Conservation (phyloP, 2,888 invertebrate genomes). For the Helleia helle region DNA sequence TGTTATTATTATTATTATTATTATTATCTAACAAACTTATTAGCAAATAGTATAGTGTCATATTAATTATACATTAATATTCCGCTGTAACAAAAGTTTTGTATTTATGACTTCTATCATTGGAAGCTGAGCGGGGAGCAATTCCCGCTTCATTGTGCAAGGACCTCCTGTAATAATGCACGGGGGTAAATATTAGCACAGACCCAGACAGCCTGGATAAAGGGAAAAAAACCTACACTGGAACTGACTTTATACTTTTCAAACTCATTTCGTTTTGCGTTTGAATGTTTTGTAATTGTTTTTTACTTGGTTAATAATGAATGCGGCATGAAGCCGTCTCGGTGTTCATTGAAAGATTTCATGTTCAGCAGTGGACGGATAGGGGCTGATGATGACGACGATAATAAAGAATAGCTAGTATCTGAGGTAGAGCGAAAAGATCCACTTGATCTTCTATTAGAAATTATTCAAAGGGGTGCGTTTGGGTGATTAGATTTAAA, state of each 20-base stretch:
- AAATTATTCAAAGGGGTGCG: too few species aligned
- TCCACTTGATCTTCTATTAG: too few species aligned
- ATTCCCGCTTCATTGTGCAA: slow-evolving; percentile 50
- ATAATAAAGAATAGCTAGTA: too few species aligned
- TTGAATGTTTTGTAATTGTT: slow-evolving; percentile 16
- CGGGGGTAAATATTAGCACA: slow-evolving; percentile 63
- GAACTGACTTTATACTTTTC: slow-evolving; percentile 25
- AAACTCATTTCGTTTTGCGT: slow-evolving; percentile 20
- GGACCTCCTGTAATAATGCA: slow-evolving; percentile 60
- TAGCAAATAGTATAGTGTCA: too few species aligned
- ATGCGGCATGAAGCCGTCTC: too few species aligned
- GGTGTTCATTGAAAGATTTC: too few species aligned
- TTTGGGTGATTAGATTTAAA: too few species aligned
- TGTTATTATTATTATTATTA: too few species aligned
- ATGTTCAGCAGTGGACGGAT: too few species aligned
- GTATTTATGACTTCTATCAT: slow-evolving; percentile 11
- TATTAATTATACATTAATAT: background rate
- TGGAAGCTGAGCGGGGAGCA: slow-evolving; percentile 23
- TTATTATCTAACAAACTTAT: too few species aligned
- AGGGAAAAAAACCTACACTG: slow-evolving; percentile 40
- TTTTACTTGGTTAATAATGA: background rate
- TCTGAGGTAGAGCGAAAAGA: too few species aligned
- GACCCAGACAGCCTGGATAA: slow-evolving; percentile 44
- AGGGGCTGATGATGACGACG: too few species aligned
- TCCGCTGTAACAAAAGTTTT: background rate